Evolutionary conservation across 2,888 invertebrate genomes (phyloP).

Genomic region (Dorcus parallelipipedus): DNA sequence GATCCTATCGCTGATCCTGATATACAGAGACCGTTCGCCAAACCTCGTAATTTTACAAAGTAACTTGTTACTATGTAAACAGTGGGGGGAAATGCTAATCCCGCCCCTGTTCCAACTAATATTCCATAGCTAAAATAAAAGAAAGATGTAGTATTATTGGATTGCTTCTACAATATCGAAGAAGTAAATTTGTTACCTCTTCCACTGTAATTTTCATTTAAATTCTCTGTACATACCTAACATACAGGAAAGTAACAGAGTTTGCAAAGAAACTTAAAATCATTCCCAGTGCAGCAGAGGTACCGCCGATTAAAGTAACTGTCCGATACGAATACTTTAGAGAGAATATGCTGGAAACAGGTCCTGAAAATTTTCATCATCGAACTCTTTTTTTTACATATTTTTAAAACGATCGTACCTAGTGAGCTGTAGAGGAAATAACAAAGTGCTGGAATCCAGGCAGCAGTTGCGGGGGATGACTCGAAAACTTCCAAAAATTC

Average conservation of each 20-base stretch:
- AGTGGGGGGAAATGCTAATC: slow-evolving; percentile 82
- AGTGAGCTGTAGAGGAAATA: slow-evolving; percentile 86
- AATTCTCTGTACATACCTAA: slow-evolving; percentile 59
- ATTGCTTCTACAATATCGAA: no score
- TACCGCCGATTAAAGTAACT: slow-evolving; percentile 79
- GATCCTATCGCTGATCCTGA: slow-evolving; percentile 85
- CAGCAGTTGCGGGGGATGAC: slow-evolving; percentile 67
- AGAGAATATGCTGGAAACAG: slow-evolving; percentile 79
- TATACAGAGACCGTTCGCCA: slow-evolving; percentile 86
- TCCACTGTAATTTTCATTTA: background rate
- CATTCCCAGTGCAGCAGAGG: slow-evolving; percentile 80
- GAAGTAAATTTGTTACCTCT: background rate
- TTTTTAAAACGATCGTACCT: slow-evolving; percentile 54
- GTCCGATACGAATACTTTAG: slow-evolving; percentile 80
- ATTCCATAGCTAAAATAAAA: slow-evolving; percentile 67
- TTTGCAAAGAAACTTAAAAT: slow-evolving; percentile 78
- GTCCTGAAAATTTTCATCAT: slow-evolving; percentile 58
- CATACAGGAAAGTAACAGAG: slow-evolving; percentile 73
- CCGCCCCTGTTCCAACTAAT: slow-evolving; percentile 79
- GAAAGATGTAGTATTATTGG: no score
- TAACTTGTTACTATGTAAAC: slow-evolving; percentile 88
- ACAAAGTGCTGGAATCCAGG: slow-evolving; percentile 83
- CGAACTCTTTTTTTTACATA: slow-evolving; percentile 3
- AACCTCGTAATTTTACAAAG: slow-evolving; percentile 72
- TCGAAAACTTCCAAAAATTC: slow-evolving; percentile 79